Evolutionary conservation across 2,888 invertebrate species (phyloP), one percentile per base, ranked within the genome.

Genomic region (Quadroppia sp.): DNA sequence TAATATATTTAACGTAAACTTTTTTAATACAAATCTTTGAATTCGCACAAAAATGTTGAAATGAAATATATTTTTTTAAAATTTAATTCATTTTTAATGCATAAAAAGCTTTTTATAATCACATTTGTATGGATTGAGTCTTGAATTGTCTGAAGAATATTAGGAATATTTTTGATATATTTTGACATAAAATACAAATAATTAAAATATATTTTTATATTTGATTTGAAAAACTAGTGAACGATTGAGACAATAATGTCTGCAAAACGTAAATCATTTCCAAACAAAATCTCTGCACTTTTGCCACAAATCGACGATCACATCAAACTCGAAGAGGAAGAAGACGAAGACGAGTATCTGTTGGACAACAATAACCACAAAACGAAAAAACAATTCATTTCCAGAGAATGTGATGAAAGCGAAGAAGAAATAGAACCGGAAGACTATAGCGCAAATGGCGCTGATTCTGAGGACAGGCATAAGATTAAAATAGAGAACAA

Each of bases 261-360:
- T n/a, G 67, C 67, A n/a, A 67, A 67, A 67, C 67, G 67, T 17
- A 67, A 67, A 67, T 67, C 45, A n/a, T 42, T 42, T 69, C 69
- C 45, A 17, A 69, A 69, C 69, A 69, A 69, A 69, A 69, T 45
- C 17, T 40, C 45, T 53, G 23, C 23, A 23, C 17, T 53, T 25
- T 53, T 13, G 69, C 36, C 67, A 67, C 67, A 67, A 67, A 67
- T 67, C 23, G 67, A 67, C 23, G 45, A 69, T 36, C 69, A 69
- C 7, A 69, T 25, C n/a, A 69, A 42, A 25, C 13, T 25, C 69
- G 45, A 45, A 11, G 69, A 69, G 9, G 69, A 69, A 25, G 61
- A 64, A n/a, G 61, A 64, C 61, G 61, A 64, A 2, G 45, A 45
- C 36, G 69, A 69, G 7, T 45, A 64, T 64, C 23, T 17, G 61